Percentiles rank a stretch among this genome's conserved stretches.
Evolutionary conservation across 2,113 vertebrate species (phyloP).

Genomic region (Pomatostomus ruficeps): DNA sequence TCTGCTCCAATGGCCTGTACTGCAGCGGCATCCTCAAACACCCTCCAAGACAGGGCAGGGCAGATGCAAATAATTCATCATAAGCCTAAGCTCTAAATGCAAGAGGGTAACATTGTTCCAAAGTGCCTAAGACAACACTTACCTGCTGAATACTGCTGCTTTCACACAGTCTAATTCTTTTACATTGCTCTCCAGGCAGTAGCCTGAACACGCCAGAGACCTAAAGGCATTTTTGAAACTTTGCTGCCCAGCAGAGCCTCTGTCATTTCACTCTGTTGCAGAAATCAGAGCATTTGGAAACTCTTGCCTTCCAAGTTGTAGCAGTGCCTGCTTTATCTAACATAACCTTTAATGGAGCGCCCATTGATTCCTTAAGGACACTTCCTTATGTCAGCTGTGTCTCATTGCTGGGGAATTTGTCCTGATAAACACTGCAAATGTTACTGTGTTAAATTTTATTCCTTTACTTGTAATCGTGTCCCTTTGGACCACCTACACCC

Average conservation of each 20-base stretch:
- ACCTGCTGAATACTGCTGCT: background rate
- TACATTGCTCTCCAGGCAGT: background rate
- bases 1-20: background rate
- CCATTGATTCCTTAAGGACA: background rate
- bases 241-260: background rate
- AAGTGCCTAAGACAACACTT: background rate
- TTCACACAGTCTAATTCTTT: background rate
- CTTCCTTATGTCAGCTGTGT: background rate
- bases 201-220: background rate
- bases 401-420: constrained; percentile 48
- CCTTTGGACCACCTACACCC: constrained; percentile 26
- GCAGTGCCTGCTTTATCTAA: constrained; percentile 5
- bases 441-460: background rate
- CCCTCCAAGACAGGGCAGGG: background rate
- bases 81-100: background rate
- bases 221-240: background rate
- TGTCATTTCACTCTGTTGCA: background rate
- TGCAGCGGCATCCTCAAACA: background rate
- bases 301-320: background rate
- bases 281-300: background rate
- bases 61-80: background rate
- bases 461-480: background rate
- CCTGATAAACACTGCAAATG: constrained; percentile 26
- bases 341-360: background rate
- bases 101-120: background rate